Conservation (phyloP, 1,140 invertebrate species). For the Calephelis nemesis region DNA sequence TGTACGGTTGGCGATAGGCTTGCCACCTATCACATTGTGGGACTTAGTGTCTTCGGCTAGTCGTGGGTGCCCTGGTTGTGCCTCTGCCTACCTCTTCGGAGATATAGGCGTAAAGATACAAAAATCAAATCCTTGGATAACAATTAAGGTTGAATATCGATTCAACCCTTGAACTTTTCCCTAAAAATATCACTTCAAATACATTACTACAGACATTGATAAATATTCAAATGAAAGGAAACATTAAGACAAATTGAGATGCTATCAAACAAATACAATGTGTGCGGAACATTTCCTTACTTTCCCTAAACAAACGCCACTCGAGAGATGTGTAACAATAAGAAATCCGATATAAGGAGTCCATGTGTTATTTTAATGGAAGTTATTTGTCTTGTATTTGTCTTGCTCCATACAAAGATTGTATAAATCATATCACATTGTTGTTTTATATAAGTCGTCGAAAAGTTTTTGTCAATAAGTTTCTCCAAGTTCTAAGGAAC, state of each 20-base stretch:
- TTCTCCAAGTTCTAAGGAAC: no score
- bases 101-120: no score
- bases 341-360: slow-evolving; percentile 61
- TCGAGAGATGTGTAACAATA: slow-evolving; percentile 66
- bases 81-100: no score
- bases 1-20: no score
- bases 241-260: background rate
- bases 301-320: slow-evolving; percentile 51
- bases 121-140: no score
- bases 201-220: background rate
- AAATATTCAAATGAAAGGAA: background rate
- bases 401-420: background rate
- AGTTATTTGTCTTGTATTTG: slow-evolving; percentile 44
- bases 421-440: background rate
- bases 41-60: no score
- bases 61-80: no score
- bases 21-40: no score
- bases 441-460: no score
- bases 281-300: slow-evolving; percentile 32
- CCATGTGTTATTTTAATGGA: slow-evolving; percentile 54
- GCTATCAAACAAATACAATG: slow-evolving; percentile 34
- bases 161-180: no score
- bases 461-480: no score
- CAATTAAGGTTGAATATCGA: no score
- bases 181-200: background rate